Base-by-base conservation (phyloP, 2,113 vertebrate genomes). In the Callionymus lyra region DNA sequence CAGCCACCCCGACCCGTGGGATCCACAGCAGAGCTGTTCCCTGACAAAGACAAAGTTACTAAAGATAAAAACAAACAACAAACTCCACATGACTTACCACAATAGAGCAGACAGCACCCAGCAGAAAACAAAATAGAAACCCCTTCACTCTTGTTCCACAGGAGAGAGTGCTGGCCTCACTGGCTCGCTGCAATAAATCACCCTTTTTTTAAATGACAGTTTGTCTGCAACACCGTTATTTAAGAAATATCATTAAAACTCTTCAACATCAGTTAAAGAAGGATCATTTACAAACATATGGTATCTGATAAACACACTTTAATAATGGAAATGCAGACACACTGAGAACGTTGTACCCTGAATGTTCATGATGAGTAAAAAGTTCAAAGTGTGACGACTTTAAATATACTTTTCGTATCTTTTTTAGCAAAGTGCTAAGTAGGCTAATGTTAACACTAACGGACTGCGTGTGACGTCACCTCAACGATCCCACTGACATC, bases 401-500 rank as follows among this genome's bases (percentile, higher is more conserved):
- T 14, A 43, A 43, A 43, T 10, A 2, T 16, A 31, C n/a, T 11
- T 32, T 1, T 12, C 21, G 15, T 43, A 10, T 8, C 4, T 1
- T 6, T 33, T 6, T 32, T 6, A 1, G 9, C 15, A 1, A 13
- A 15, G 15, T 2, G 13, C 6, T 31, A 18, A n/a, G 8, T 12
- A 3, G 32, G 9, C 37, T 2, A 10, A 17, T 9, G 27, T 38
- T n/a, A 6, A 17, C n/a, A 17, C 16, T 14, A 12, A 6, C 13
- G 9, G 13, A 8, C 10, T 40, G 13, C 15, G 6, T 41, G 1
- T 50, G 15, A 16, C 38, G 10, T 64, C 75, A 93, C 92, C 88
- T 92, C 60, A 53, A 94, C 42, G 2, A 85, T 77, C 16, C 84
- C 59, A 12, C n/a, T 59, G 1, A 77, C 79, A 16, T 93, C 90